These are phyloP conservation scores for Seira sanloemensis DNA, from an alignment of 2,888 invertebrate species.

Conservation along the genomic window DNA sequence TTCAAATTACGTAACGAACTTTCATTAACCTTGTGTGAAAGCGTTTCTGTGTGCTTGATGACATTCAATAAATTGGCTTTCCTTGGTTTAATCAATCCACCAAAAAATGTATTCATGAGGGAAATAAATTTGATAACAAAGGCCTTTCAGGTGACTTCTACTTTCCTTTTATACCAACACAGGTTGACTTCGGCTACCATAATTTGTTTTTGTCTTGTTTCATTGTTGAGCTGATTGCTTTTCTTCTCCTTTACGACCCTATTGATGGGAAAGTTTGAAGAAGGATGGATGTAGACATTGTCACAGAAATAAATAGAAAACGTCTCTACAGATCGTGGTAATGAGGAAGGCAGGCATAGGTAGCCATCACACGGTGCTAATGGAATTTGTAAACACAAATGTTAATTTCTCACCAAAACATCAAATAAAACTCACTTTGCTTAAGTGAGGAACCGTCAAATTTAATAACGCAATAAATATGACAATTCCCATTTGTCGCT, in stretches of 20 bases:
- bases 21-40: no score
- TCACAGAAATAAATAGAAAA: neutral
- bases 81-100: no score
- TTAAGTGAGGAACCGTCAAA: neutral
- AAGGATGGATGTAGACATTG: slow-evolving; percentile 1
- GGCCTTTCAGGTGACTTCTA: neutral
- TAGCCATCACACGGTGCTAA: slow-evolving; percentile 6
- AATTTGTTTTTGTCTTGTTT: neutral
- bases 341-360: slow-evolving; percentile 30
- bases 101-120: neutral
- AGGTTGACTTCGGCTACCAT: neutral
- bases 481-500: no score
- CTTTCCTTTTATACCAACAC: neutral
- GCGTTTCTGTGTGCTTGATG: no score
- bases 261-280: slow-evolving; percentile 37
- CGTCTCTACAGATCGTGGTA: neutral
- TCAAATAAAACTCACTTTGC: no score
- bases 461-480: no score
- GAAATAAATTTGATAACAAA: slow-evolving; percentile 13
- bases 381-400: slow-evolving; percentile 21
- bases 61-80: no score
- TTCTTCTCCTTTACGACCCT: slow-evolving; percentile 14
- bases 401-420: neutral
- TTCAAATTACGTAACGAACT: no score
- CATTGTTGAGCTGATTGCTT: slow-evolving; percentile 43